Base-by-base conservation (phyloP, 2,888 invertebrate species). In the Macroteleia sp. region DNA sequence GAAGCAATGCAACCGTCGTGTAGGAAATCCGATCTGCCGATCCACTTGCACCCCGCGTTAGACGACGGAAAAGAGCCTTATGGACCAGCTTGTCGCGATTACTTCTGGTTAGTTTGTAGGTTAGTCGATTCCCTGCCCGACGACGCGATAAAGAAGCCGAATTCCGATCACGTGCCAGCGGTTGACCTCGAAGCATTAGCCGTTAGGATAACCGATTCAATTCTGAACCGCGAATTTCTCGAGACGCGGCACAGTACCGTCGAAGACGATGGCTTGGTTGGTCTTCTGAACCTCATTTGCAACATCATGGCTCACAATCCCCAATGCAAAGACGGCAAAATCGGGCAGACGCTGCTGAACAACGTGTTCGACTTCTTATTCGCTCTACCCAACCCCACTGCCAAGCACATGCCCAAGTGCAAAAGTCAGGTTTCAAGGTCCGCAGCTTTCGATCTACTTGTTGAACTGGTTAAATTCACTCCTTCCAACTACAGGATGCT, bases 1-100 rank as follows among this genome's bases (percentile, higher is more conserved):
- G 96, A 97, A 81, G 94, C 95, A 83, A 97, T 98, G 96, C 94
- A 96, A 30, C 95, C 95, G 5, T 87, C 87, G 0, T 67, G 66
- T 19, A 81, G 87, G 3, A 87, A 89, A 52, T 84, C 86, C 0
- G 90, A 90, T 32, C 62, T 90, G 10, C 86, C 89, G 0, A 70
- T 90, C 92, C 93, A 92, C 50, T 92, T 93, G 8, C 94, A 94
- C 64, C 93, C 94, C 44, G 93, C 93, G 25, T 89, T 94, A 0
- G 95, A 96, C 84, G 95, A 96, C 86, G 80, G 79, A 1, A 97
- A 98, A 88, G 98, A 98, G 88, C 97, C 97, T 0, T 98, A 97
- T 88, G 98, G 98, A 0, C 97, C 98, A 0, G 98, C 98, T 0
- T 98, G 98, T 88, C 93, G 97, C 5, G 98, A 98, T 90, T 98